Evolutionary conservation across 2,113 vertebrate species (phyloP).

Genomic region (Microcebus tavaratra): DNA sequence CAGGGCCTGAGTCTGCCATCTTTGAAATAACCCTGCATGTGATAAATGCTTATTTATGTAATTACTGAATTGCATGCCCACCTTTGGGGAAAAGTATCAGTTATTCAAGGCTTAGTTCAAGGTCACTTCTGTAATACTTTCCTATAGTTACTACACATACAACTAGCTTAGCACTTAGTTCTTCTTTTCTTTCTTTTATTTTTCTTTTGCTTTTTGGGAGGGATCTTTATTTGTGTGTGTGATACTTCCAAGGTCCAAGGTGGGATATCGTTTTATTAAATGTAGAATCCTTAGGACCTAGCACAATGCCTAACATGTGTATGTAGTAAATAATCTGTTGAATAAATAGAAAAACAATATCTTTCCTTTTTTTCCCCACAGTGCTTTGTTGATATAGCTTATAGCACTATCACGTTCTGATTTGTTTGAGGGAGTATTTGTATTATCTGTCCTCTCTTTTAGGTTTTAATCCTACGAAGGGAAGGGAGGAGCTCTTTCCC

Average conservation of each 20-base stretch:
- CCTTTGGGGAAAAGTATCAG: not conserved
- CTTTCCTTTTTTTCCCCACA: not conserved
- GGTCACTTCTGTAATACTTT: not conserved
- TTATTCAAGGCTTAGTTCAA: not conserved
- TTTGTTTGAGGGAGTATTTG: not conserved
- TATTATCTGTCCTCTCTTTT: not conserved
- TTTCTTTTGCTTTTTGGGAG: not conserved
- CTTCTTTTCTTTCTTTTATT: not conserved
- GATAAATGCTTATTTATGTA: not conserved
- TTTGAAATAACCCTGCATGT: not conserved
- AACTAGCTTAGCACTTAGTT: not conserved
- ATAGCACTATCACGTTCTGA: not conserved
- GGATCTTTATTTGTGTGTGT: not conserved
- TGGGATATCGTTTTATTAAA: not conserved
- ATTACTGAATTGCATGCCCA: not conserved
- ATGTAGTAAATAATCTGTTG: not conserved
- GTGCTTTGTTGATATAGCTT: not conserved
- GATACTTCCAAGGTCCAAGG: not conserved
- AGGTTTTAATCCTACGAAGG: not conserved
- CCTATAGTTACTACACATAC: not conserved
- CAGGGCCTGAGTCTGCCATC: not conserved
- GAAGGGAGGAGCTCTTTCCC: not conserved
- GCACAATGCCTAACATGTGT: not conserved
- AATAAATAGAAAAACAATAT: not conserved
- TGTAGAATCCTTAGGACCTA: not conserved